Evolutionary conservation across 2,797 vertebrate species (phyloP).

Genomic region (Coccyzus lansbergi): DNA sequence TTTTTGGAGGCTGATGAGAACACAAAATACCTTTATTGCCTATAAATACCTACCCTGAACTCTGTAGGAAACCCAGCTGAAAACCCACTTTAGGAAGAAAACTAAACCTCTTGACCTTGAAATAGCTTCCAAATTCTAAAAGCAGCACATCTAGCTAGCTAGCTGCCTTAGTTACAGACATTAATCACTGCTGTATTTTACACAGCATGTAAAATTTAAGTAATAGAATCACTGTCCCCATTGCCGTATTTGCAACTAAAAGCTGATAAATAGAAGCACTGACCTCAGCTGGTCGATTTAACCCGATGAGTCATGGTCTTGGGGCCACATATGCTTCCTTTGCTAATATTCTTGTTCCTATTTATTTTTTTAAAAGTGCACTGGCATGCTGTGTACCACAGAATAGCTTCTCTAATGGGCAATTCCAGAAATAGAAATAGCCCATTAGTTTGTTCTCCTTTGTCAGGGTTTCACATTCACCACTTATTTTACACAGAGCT

Average conservation of each 20-base stretch:
- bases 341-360: conserved; percentile 56
- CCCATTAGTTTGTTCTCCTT: conserved; percentile 33
- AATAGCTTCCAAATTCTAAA: conserved; percentile 44
- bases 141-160: background rate
- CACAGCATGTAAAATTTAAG: conserved; percentile 62
- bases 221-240: conserved; percentile 48
- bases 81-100: conserved; percentile 37
- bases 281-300: conserved; percentile 71
- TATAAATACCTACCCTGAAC: background rate
- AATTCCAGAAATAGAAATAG: conserved; percentile 68
- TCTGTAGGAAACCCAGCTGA: background rate
- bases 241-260: conserved; percentile 21
- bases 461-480: conserved; percentile 23
- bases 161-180: conserved; percentile 7
- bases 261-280: conserved; percentile 64
- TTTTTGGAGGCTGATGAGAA: background rate
- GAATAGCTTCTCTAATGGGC: conserved; percentile 61
- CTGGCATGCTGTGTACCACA: conserved; percentile 19
- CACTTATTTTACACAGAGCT: background rate
- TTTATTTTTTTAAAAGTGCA: conserved; percentile 56
- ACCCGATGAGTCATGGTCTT: conserved; percentile 58
- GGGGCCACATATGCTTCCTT: conserved; percentile 51
- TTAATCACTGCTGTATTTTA: conserved; percentile 34
- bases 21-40: background rate
- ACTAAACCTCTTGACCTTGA: conserved; percentile 52